Evolutionary conservation across 2,888 invertebrate species (phyloP).

Genomic region (Sceliomorpha sp.): DNA sequence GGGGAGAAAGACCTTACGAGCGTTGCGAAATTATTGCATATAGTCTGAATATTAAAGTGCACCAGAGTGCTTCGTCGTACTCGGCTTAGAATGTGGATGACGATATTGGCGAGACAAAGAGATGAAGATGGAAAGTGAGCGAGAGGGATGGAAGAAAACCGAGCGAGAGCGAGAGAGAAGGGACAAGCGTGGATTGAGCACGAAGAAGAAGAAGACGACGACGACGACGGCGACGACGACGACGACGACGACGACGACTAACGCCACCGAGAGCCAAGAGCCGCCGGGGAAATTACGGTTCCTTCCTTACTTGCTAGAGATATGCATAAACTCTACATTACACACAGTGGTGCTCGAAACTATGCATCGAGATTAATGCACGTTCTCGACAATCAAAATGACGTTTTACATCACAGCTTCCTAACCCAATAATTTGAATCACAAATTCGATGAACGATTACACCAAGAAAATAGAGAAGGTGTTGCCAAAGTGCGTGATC

Average conservation of each 20-base stretch:
- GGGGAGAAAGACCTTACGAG: slow-evolving; percentile 48
- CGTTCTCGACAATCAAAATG: slow-evolving; percentile 19
- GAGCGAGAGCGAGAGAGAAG: slow-evolving; percentile 47
- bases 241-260: slow-evolving; percentile 68
- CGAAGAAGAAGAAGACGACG: slow-evolving; percentile 67
- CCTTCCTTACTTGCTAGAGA: slow-evolving; percentile 74
- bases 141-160: slow-evolving; percentile 19
- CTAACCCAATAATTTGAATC: slow-evolving; percentile 7
- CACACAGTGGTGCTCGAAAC: slow-evolving; percentile 71
- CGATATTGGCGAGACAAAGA: slow-evolving; percentile 54
- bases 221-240: slow-evolving; percentile 65
- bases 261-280: slow-evolving; percentile 76
- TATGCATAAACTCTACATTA: slow-evolving; percentile 79
- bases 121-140: slow-evolving; percentile 33
- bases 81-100: slow-evolving; percentile 54
- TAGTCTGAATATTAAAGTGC: slow-evolving; percentile 80
- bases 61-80: slow-evolving; percentile 63
- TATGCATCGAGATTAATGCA: slow-evolving; percentile 40
- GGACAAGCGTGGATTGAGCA: slow-evolving; percentile 60
- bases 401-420: slow-evolving; percentile 2
- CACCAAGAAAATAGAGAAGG: not conserved
- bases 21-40: slow-evolving; percentile 79
- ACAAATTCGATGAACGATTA: slow-evolving; percentile 2
- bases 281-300: slow-evolving; percentile 80
- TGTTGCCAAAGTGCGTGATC: not conserved